Evolutionary conservation across 2,113 vertebrate species (phyloP).

Genomic region (Natator depressus): DNA sequence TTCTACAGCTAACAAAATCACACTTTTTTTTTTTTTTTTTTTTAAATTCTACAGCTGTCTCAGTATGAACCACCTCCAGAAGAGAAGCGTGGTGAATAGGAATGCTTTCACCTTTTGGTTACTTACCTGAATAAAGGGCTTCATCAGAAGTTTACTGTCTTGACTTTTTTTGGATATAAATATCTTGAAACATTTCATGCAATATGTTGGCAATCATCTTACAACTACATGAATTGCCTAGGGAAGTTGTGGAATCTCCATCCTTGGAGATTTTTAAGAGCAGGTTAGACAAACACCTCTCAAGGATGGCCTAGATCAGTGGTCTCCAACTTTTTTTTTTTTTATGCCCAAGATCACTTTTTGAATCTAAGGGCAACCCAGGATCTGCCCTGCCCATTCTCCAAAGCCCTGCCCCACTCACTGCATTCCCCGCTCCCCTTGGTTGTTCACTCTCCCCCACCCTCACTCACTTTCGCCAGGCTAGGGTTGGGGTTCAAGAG

Average conservation of each 20-base stretch:
- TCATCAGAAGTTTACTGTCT: slow-evolving; percentile 76
- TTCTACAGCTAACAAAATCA: slow-evolving; percentile 57
- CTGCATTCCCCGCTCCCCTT: no score
- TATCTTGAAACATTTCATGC: slow-evolving; percentile 52
- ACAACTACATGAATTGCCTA: slow-evolving; percentile 54
- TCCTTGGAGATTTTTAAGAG: no score
- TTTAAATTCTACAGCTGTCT: slow-evolving; percentile 85
- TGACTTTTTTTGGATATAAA: slow-evolving; percentile 66
- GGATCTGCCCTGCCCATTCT: no score
- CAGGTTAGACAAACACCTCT: no score
- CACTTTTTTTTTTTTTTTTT: slow-evolving; percentile 74
- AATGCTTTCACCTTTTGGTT: slow-evolving; percentile 53
- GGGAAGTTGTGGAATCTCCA: neutral
- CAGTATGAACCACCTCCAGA: slow-evolving; percentile 87
- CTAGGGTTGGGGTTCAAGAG: no score
- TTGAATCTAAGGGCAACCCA: no score
- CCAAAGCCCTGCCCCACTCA: no score
- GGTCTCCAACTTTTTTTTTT: no score
- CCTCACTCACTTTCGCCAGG: no score
- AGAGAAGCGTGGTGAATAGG: slow-evolving; percentile 82
- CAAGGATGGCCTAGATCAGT: no score
- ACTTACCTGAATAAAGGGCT: slow-evolving; percentile 81
- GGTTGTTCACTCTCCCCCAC: no score
- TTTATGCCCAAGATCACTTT: no score
- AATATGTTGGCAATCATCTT: slow-evolving; percentile 37